These are phyloP conservation scores for Phoronis australis DNA, from an alignment of 2,888 invertebrate genomes.

Conservation along the genomic window DNA sequence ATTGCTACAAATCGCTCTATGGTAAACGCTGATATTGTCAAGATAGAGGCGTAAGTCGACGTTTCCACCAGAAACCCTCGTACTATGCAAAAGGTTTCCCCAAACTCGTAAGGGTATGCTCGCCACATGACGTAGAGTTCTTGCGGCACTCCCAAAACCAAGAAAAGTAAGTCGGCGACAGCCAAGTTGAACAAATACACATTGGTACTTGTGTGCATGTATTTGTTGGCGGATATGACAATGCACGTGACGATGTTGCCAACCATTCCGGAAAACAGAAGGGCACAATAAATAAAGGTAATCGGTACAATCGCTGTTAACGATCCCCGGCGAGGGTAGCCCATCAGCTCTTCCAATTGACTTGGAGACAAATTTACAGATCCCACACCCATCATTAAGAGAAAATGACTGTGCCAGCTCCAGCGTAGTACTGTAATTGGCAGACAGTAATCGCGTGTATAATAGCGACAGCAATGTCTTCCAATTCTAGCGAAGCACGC, in stretches of 20 bases:
- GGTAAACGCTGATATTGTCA: conserved; percentile 77
- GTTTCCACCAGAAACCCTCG: conserved; percentile 78
- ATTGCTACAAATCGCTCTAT: conserved; percentile 82
- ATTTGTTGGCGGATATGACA: conserved; percentile 31
- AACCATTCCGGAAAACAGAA: conserved; percentile 36
- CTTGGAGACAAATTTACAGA: too few species aligned
- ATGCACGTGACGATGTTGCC: conserved; percentile 41
- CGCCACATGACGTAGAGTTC: conserved; percentile 62
- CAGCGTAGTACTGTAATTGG: too few species aligned
- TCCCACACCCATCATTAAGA: too few species aligned
- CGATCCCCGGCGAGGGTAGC: conserved; percentile 20
- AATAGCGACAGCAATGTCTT: too few species aligned
- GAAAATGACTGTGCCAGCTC: too few species aligned
- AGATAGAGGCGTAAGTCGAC: conserved; percentile 65
- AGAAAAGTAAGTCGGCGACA: conserved; percentile 71
- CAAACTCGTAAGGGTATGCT: conserved; percentile 58
- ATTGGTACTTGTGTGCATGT: conserved; percentile 57
- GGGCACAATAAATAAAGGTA: conserved; percentile 30
- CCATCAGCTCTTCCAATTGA: too few species aligned
- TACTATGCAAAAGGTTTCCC: conserved; percentile 71
- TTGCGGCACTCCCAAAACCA: conserved; percentile 74
- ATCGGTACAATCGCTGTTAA: conserved; percentile 27
- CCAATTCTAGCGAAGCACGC: too few species aligned
- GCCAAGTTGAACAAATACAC: conserved; percentile 85
- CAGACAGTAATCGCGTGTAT: too few species aligned